phyloP scores from a whole-genome alignment of 2,797 vertebrate genomes.

The Molossus alvarezi region DNA sequence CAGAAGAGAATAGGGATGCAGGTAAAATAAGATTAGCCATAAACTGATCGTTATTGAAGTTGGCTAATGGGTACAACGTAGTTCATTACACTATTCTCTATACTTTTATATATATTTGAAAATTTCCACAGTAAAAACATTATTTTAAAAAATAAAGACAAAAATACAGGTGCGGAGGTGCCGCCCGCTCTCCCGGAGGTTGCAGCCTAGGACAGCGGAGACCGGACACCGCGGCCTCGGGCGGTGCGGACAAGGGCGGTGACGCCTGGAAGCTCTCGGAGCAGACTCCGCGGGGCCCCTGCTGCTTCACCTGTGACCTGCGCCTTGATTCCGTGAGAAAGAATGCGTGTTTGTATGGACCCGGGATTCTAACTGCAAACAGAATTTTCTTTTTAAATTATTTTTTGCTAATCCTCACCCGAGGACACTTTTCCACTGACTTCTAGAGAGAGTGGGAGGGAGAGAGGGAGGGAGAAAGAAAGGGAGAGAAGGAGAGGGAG shows the following conservation, averaged over 20 bases:
- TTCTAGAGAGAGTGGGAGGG: too few species aligned
- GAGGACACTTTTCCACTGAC: too few species aligned
- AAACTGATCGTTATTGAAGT: neutral
- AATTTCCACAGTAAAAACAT: neutral
- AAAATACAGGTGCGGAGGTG: neutral
- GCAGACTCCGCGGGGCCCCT: neutral
- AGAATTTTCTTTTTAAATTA: neutral
- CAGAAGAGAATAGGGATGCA: neutral
- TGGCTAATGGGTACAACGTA: neutral
- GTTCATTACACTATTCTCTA: neutral
- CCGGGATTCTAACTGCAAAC: neutral
- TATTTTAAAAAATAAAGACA: constrained; percentile 21
- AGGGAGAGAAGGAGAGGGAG: too few species aligned
- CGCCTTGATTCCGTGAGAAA: neutral
- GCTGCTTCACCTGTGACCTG: neutral
- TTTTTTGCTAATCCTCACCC: too few species aligned
- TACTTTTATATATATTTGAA: neutral
- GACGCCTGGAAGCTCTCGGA: neutral
- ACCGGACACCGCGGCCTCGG: neutral
- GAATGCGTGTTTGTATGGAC: neutral
- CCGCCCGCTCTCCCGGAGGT: neutral
- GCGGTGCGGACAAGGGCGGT: neutral
- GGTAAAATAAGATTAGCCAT: neutral
- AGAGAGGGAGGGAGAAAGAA: too few species aligned
- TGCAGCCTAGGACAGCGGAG: neutral